These are phyloP conservation scores for Drosophila ogumai DNA, from an alignment of 1,140 invertebrate genomes.

Conservation along the genomic window DNA sequence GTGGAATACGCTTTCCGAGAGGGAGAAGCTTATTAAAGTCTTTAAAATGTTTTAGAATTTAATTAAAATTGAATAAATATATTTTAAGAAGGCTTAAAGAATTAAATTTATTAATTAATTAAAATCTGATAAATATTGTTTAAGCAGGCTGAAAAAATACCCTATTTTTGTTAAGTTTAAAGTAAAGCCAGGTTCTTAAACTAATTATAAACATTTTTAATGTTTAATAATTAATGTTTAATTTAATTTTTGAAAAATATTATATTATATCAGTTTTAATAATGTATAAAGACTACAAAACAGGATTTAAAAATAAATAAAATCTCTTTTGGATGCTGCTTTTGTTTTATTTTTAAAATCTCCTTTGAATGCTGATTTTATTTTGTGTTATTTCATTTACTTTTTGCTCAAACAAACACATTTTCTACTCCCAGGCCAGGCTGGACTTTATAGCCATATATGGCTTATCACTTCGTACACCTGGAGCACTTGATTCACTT, in stretches of 20 bases:
- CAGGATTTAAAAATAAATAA: not conserved
- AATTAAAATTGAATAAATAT: not conserved
- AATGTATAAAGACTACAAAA: too few relatives aligned
- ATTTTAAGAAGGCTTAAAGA: too few relatives aligned
- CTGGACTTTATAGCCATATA: constrained; percentile 9
- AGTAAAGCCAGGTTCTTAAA: too few relatives aligned
- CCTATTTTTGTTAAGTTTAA: too few relatives aligned
- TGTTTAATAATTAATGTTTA: too few relatives aligned
- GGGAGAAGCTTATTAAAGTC: not conserved
- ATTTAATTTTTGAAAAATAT: too few relatives aligned
- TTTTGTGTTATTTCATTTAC: not conserved
- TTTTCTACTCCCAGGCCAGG: not conserved
- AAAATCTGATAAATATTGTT: not conserved
- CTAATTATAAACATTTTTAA: too few relatives aligned
- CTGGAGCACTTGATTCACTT: constrained; percentile 25
- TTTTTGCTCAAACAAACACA: not conserved
- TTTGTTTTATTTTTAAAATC: not conserved
- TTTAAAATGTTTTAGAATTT: not conserved
- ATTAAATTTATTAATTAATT: not conserved
- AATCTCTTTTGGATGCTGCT: not conserved
- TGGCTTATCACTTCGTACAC: constrained; percentile 22
- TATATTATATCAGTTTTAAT: too few relatives aligned
- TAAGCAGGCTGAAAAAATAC: not conserved
- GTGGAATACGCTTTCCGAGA: not conserved
- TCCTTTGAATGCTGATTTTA: not conserved